Base-by-base conservation (phyloP, 2,888 invertebrate species). In the Dasypogon diadema region DNA sequence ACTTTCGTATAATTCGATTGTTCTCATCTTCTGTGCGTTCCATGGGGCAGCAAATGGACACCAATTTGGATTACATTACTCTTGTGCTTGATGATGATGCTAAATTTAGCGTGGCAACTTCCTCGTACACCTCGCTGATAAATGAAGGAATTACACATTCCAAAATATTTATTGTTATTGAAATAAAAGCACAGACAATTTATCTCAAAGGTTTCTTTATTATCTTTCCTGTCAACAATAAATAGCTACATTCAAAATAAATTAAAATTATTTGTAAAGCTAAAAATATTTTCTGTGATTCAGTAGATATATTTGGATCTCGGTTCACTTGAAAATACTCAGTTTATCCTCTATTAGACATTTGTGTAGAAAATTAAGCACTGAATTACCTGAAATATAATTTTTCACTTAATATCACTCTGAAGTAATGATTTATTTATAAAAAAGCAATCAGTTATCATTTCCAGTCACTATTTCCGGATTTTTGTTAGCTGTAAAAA, bases 361-460 rank as follows among this genome's bases (percentile, higher is more conserved):
- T 51, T 51, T 51, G 10, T 37, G 10, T 37, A 5, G 26, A 26
- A 26, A 24, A 46, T 48, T 68, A 30, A 30, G 30, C 30, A 30
- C 30, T 30, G 30, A 30, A 30, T 30, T 30, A 30, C 3, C 30
- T 30, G 3, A 5, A 30, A 8, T 5, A 3, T 30, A 30, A 30
- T 5, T 30, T 30, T 5, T 30, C 30, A 30, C 30, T 24, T 42
- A 68, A 68, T 68, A 24, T 48, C 65, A 68, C 48, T 24, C 12
- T 8, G 4, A 30, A 30, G 18, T 58, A 58, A 22, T 24, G n/a
- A 56, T 58, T 58, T 26, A 14, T 56, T 10, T 37, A 12, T 37
- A 21, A 37, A 18, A 48, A 70, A 70, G 21, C 70, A 70, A 70
- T 70, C 70, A 70, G 70, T 70, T 70, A 30, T 70, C 70, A 70